These are phyloP conservation scores for Calameuta filiformis DNA, from an alignment of 2,888 invertebrate genomes.

Conservation along the genomic window DNA sequence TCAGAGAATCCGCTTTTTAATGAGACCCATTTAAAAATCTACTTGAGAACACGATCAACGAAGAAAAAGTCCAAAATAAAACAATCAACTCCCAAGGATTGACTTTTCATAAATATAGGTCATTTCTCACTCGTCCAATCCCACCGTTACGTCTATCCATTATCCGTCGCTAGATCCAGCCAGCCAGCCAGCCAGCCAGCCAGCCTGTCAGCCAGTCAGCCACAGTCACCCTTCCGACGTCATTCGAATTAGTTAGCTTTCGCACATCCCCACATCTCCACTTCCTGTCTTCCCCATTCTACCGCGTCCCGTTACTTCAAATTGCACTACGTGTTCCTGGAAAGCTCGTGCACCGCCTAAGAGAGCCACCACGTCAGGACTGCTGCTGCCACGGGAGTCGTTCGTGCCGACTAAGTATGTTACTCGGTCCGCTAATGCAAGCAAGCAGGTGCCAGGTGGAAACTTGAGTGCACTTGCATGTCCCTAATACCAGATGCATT, in stretches of 20 bases:
- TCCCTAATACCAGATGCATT: constrained; percentile 18
- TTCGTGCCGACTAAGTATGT: not conserved
- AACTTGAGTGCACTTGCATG: constrained; percentile 19
- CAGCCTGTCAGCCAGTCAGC: not conserved
- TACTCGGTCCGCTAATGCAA: not conserved
- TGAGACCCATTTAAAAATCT: not conserved
- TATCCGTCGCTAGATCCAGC: not conserved
- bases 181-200: too few relatives aligned
- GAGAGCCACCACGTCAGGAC: not conserved
- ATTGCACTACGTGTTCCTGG: not conserved
- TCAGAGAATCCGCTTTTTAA: not conserved
- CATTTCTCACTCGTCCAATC: not conserved
- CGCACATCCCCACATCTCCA: not conserved
- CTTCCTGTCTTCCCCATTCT: too few relatives aligned
- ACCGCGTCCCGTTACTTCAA: too few relatives aligned
- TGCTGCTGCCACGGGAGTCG: not conserved
- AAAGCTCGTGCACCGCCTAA: not conserved
- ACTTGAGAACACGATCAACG: not conserved
- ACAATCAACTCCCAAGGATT: too few relatives aligned
- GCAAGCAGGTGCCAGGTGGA: constrained; percentile 11
- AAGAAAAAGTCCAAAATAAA: too few relatives aligned
- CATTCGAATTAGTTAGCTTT: not conserved
- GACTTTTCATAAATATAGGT: not conserved
- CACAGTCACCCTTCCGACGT: not conserved
- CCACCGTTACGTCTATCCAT: not conserved